Evolutionary conservation across 1,140 invertebrate genomes (phyloP).

Genomic region (Paraescarpia echinospica): DNA sequence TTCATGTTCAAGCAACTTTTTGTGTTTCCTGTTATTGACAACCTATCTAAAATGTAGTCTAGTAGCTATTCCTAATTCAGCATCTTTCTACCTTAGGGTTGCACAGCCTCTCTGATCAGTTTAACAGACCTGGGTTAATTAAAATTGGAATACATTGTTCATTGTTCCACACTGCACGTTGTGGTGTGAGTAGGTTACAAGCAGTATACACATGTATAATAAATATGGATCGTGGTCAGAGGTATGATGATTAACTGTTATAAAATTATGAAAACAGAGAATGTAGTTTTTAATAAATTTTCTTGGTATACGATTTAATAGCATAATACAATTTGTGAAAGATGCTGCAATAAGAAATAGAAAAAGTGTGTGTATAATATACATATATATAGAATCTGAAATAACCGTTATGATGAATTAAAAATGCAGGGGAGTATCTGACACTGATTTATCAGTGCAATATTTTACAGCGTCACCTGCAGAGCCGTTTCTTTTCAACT

Average conservation of each 20-base stretch:
- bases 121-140: neutral
- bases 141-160: neutral
- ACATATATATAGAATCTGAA: neutral
- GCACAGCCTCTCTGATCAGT: too few species aligned
- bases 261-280: neutral
- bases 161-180: neutral
- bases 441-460: neutral
- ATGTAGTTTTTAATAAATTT: neutral
- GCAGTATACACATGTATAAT: too few species aligned
- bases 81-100: neutral
- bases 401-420: too few species aligned
- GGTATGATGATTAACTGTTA: neutral
- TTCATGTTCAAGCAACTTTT: neutral
- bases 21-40: neutral
- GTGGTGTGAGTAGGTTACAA: neutral
- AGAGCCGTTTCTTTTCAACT: neutral
- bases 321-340: neutral
- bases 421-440: neutral
- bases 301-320: neutral
- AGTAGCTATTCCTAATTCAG: neutral
- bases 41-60: neutral
- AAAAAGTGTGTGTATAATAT: neutral
- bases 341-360: neutral
- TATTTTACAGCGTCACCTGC: neutral
- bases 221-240: neutral